These are phyloP conservation scores for Synergus itoensis DNA, from an alignment of 2,888 invertebrate genomes.

Conservation along the genomic window DNA sequence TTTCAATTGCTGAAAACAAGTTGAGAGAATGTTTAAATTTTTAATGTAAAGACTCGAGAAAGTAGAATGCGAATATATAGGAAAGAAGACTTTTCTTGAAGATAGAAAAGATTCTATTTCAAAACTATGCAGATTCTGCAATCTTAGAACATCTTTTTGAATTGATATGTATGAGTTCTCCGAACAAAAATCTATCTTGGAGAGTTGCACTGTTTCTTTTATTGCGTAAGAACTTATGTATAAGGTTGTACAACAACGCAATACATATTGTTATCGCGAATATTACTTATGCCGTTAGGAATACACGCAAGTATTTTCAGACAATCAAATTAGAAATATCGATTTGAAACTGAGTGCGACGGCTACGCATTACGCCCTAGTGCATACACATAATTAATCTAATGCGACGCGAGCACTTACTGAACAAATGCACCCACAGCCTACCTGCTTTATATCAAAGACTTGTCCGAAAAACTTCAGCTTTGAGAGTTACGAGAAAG, in stretches of 20 bases:
- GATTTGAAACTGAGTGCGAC: slow-evolving; percentile 54
- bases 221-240: not conserved
- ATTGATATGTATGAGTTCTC: not conserved
- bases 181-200: not conserved
- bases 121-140: too few relatives aligned
- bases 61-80: too few relatives aligned
- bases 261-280: not conserved
- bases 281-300: not conserved
- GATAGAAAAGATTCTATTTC: too few relatives aligned
- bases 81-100: too few relatives aligned
- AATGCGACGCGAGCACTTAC: slow-evolving; percentile 60
- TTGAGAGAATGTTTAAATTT: too few relatives aligned
- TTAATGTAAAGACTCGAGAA: too few relatives aligned
- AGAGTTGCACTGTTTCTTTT: not conserved
- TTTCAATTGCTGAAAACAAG: too few relatives aligned
- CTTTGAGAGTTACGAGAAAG: too few relatives aligned
- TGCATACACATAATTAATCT: slow-evolving; percentile 65
- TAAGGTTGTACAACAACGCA: not conserved
- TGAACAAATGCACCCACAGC: slow-evolving; percentile 28
- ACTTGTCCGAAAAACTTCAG: too few relatives aligned
- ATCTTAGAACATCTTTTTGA: not conserved
- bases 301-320: slow-evolving; percentile 13
- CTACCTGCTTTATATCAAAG: not conserved
- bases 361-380: slow-evolving; percentile 28
- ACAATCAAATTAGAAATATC: slow-evolving; percentile 64